A percentile compares a stretch with the other conserved stretches of the same genome.
These are phyloP conservation scores for Parambassis ranga DNA, from an alignment of 2,797 vertebrate genomes.

Conservation along the genomic window DNA sequence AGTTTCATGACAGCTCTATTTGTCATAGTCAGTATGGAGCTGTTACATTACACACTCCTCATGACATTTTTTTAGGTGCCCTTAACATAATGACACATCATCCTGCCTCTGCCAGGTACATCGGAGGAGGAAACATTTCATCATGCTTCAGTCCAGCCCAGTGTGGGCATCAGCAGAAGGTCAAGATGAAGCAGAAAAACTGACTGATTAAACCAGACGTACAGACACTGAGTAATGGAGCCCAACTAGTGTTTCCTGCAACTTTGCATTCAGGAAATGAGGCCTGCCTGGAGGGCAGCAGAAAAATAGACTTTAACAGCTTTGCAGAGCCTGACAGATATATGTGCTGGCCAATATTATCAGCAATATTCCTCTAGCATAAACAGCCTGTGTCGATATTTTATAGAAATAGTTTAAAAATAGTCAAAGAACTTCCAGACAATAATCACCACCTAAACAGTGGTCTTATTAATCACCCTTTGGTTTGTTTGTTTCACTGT, in stretches of 20 bases:
- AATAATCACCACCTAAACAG: no score
- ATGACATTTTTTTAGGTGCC: constrained; percentile 46
- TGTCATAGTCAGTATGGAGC: constrained; percentile 40
- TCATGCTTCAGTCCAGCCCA: constrained; percentile 10
- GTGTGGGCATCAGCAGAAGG: constrained; percentile 11
- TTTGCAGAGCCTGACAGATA: no score
- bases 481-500: no score
- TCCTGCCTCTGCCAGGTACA: constrained; percentile 26
- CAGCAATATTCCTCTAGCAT: no score
- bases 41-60: constrained; percentile 5
- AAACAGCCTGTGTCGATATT: no score
- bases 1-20: constrained; percentile 44
- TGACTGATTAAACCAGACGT: constrained; percentile 35
- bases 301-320: not conserved
- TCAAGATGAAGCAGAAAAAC: constrained; percentile 27
- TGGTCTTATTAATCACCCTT: no score
- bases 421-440: no score
- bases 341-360: no score
- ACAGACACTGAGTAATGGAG: constrained; percentile 37
- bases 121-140: constrained; percentile 21
- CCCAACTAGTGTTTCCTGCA: constrained; percentile 11
- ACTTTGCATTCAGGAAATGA: constrained; percentile 30
- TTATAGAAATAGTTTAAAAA: no score
- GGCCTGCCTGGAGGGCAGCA: constrained; percentile 1
- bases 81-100: constrained; percentile 49